Percentiles rank a stretch among this genome's conserved stretches.
phyloP scores from a whole-genome alignment of 2,888 invertebrate species.

The Apotomis turbidana region DNA sequence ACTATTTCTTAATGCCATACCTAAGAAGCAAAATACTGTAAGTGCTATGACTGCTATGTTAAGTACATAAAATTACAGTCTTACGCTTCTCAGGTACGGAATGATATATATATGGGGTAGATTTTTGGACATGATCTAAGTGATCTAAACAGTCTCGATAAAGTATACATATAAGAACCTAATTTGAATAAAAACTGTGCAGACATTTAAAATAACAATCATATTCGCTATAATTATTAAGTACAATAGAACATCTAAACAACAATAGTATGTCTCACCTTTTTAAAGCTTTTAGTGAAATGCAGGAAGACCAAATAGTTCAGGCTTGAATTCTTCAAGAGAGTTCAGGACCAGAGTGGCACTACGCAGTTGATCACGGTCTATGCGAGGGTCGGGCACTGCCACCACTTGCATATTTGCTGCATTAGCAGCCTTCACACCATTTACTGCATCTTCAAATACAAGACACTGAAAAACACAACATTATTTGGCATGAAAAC shows the following conservation, averaged over 20 bases:
- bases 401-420: slow-evolving; percentile 94
- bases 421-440: slow-evolving; percentile 89
- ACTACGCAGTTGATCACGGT: slow-evolving; percentile 54
- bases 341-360: slow-evolving; percentile 89
- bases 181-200: background rate
- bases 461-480: slow-evolving; percentile 87
- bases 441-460: slow-evolving; percentile 96
- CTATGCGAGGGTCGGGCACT: slow-evolving; percentile 86
- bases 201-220: slow-evolving; percentile 9
- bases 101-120: no score
- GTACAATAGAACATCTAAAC: slow-evolving; percentile 14
- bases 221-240: slow-evolving; percentile 39
- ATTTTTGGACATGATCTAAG: background rate
- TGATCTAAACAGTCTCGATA: no score
- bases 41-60: no score
- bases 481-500: background rate
- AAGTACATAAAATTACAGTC: no score
- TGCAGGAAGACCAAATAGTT: slow-evolving; percentile 91
- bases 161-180: background rate
- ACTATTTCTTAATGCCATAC: background rate
- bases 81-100: no score
- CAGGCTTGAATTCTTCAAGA: slow-evolving; percentile 91
- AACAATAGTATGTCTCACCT: slow-evolving; percentile 9
- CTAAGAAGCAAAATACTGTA: no score
- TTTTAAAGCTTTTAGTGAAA: slow-evolving; percentile 39